These are phyloP conservation scores for Aurelia sp. DNA, from an alignment of 30 jellyfish, hydroid and myxozoan species.

Conservation along the genomic window DNA sequence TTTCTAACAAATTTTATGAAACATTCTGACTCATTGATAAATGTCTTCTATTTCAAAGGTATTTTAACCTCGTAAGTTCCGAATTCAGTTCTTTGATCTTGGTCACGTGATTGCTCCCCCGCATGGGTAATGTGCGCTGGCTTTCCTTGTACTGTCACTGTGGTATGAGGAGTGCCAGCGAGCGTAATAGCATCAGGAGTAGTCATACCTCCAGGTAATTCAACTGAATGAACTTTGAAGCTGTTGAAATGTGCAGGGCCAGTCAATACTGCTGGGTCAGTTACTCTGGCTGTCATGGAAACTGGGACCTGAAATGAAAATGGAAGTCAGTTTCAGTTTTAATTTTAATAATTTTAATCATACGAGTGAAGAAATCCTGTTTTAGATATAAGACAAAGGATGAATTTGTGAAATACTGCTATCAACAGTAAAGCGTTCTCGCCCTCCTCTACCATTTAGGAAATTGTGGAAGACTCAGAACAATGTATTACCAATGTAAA, in stretches of 20 bases:
- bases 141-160: constrained; percentile 25
- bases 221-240: constrained; percentile 36
- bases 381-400: no score
- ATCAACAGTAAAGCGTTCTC: no score
- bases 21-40: no score
- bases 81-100: not conserved
- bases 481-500: no score
- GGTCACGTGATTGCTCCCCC: not conserved
- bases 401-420: no score
- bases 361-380: no score
- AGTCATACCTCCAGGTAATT: constrained; percentile 42
- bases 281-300: constrained; percentile 70
- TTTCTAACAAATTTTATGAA: no score
- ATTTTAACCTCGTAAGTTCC: constrained; percentile 56
- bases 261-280: constrained; percentile 60
- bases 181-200: constrained; percentile 33
- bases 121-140: not conserved
- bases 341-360: no score
- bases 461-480: no score
- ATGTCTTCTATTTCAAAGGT: constrained; percentile 25
- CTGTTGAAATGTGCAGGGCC: constrained; percentile 67
- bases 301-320: constrained; percentile 58
- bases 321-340: no score
- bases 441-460: no score
- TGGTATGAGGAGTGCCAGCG: constrained; percentile 56